Base-by-base conservation (phyloP, 2,797 vertebrate genomes). In the Iguana delicatissima region DNA sequence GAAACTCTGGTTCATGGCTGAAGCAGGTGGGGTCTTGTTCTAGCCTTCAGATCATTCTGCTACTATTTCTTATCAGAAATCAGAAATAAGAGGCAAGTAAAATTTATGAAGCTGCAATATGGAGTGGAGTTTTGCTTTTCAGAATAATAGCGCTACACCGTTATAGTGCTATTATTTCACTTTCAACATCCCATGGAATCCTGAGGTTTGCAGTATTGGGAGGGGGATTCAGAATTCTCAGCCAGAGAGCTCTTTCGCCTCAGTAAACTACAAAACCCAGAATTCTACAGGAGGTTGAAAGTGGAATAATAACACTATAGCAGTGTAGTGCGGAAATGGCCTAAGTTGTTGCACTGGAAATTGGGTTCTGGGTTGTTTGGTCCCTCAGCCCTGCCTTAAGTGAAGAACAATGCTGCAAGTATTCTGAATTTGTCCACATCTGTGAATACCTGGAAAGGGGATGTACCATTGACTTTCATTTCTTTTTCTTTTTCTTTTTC, bases 401-500 rank as follows among this genome's bases (percentile, higher is more conserved):
- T 86, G 94, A 95, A 93, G 85, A 82, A 90, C 87, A 86, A 32
- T 73, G 92, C 89, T 88, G 73, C 88, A 69, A 74, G 26, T 94
- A 69, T 90, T 95, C 90, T 90, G 89, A 91, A 91, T 73, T 84
- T 95, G 80, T 93, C 80, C 83, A 92, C 82, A 93, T 89, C 0
- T 80, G 90, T 84, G 92, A 89, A 86, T 82, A 92, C 89, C 89
- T 93, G 92, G 92, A 93, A 95, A 96, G 93, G 86, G 91, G 85
- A 94, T 85, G 91, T 89, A 0, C 69, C 91, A 13, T 92, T 92
- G 94, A 82, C 16, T 52, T 95, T 92, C 90, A 24, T 22, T 2
- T 20, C 29, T 64, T 32, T n/a, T 29, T 42, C n/a, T 10, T 26
- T 29, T 72, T 29, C 9, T 38, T 91, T 91, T 92, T 94, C 85